Conservation (phyloP, 2,113 vertebrate genomes). For the Siniperca chuatsi region DNA sequence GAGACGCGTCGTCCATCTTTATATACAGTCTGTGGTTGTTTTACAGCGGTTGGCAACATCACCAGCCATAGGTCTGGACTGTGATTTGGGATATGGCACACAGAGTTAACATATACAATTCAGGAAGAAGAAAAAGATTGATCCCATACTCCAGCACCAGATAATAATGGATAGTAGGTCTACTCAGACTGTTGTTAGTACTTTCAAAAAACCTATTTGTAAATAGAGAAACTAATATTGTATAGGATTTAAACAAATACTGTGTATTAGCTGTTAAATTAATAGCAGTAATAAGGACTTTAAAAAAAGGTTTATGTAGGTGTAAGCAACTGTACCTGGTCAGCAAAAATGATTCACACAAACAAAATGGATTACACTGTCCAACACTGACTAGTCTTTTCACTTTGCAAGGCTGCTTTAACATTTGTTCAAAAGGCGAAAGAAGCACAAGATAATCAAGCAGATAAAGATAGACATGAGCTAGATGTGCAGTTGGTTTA, state of each 20-base stretch:
- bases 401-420: not conserved
- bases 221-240: not conserved
- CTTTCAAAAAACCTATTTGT: not conserved
- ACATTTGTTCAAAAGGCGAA: not conserved
- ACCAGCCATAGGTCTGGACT: too few species aligned
- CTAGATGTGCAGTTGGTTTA: conserved; percentile 24
- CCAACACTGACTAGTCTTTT: not conserved
- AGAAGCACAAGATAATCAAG: not conserved
- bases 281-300: not conserved
- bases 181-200: not conserved
- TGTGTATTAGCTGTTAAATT: not conserved
- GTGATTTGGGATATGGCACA: too few species aligned
- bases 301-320: not conserved
- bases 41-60: not conserved
- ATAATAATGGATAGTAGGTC: not conserved
- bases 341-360: not conserved
- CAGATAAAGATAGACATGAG: conserved; percentile 3
- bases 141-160: not conserved
- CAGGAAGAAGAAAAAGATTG: too few species aligned
- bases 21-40: too few species aligned
- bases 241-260: not conserved
- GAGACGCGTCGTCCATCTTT: too few species aligned
- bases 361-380: not conserved
- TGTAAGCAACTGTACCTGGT: not conserved
- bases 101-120: too few species aligned